phyloP scores from a whole-genome alignment of 2,888 invertebrate genomes.

The Drosophila vallismaia region DNA sequence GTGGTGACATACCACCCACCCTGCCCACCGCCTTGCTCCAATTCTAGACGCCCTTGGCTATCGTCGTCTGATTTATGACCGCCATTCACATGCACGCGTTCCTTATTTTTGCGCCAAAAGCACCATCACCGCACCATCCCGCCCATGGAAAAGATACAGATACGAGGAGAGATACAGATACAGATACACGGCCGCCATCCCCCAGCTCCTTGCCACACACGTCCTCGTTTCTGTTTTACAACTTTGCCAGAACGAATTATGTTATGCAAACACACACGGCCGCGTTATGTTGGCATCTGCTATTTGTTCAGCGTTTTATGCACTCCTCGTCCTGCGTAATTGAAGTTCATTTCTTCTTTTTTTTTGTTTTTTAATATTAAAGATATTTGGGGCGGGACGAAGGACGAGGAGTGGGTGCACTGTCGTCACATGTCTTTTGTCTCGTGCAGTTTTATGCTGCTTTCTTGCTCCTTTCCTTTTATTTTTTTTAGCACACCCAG shows the following conservation, averaged over 20 bases:
- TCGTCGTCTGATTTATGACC: slow-evolving; percentile 48
- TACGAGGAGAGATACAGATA: neutral
- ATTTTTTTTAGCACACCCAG: neutral
- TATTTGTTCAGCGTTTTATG: slow-evolving; percentile 58
- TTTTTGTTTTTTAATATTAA: slow-evolving; percentile 31
- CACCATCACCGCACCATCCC: neutral
- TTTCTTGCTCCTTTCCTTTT: slow-evolving; percentile 3
- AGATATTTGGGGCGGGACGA: slow-evolving; percentile 16
- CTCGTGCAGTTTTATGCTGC: slow-evolving; percentile 45
- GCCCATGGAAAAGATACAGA: neutral
- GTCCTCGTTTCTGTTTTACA: slow-evolving; percentile 54
- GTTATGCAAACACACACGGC: slow-evolving; percentile 52
- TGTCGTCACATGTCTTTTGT: slow-evolving; percentile 37
- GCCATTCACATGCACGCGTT: slow-evolving; percentile 43
- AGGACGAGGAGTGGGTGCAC: no score
- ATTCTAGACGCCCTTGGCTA: slow-evolving; percentile 36
- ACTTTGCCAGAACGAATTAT: slow-evolving; percentile 53
- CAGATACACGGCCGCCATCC: neutral
- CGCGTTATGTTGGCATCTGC: slow-evolving; percentile 28
- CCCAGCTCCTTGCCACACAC: slow-evolving; percentile 21
- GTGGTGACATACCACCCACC: neutral
- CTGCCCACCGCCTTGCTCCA: neutral
- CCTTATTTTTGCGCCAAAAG: neutral
- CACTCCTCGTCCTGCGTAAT: slow-evolving; percentile 46
- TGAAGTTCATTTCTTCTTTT: slow-evolving; percentile 55